Base-by-base conservation (phyloP, 2,797 vertebrate species). In the Rallus crepitans region DNA sequence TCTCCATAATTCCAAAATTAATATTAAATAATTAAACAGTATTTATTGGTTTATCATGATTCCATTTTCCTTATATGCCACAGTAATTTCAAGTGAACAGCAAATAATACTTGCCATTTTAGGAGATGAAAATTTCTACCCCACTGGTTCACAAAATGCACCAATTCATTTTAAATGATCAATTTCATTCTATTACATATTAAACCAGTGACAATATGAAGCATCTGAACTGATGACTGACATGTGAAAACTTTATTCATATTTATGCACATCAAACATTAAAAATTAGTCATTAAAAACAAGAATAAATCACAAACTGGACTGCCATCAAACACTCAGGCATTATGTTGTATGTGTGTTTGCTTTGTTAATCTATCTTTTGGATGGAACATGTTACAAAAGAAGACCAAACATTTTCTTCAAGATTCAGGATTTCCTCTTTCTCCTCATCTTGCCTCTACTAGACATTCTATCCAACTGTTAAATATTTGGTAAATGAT, bases 21-120 rank as follows among this genome's bases (percentile, higher is more conserved):
- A 87, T 82, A 96, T 75, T 82, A 77, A 94, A 77, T 63, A 76
- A 76, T 65, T 78, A 90, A 93, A 23, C 30, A 15, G 5, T 59
- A 57, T 55, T 93, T 15, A 47, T 85, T 83, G 12, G 2, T 66
- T 95, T 45, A 57, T 90, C 25, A 21, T 61, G 45, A 93, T 47
- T 69, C 70, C 60, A 31, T 68, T 59, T 11, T 50, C 42, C 6
- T 93, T 79, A 79, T 21, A 53, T 63, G 11, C 1, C 50, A 42
- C n/a, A 70, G 39, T 84, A 76, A 73, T 90, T 90, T 76, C 21
- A 89, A 79, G 66, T 66, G 37, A 68, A 17, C 33, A 61, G 39
- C 63, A 87, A 78, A 72, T 76, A 1, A 55, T 87, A 89, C 55
- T 76, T 55, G 5, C 31, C 33, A 35, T 83, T 82, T 87, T 70